Evolutionary conservation across 2,888 invertebrate species (phyloP), one percentile per base, ranked within the genome.

Genomic region (Erebia aethiops): DNA sequence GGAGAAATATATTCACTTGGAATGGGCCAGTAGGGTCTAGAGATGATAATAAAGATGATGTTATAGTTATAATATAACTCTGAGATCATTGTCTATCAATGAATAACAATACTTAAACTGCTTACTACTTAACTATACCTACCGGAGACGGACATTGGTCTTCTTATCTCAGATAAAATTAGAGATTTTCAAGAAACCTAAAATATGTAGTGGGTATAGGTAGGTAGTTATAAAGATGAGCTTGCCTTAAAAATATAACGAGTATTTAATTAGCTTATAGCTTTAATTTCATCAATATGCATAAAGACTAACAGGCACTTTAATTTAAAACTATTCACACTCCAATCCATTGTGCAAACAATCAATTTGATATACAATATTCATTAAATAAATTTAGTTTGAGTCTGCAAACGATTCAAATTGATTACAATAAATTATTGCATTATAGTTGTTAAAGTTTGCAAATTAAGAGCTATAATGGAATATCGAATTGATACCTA

Each of bases 301-400:
- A 26, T 56, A 13, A 21, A 1, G 56, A 4, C 56, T 10, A 2
- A 11, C 56, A 56, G 26, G 21, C 21, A 14, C 11, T 26, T 13
- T 26, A 21, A 18, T 56, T 11, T 13, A 56, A 56, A 56, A 56
- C 56, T 21, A 60, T 60, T n/a, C 43, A 60, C 16, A 16, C n/a
- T 10, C 41, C 16, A 60, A n/a, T 16, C 21, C 46, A 62, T 49
- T 49, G 46, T 62, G 3, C 46, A 62, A n/a, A 49, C 26, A 51
- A 49, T 62, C 49, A 49, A 46, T 16, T 46, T 26, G 3, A 51
- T 49, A 49, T 26, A 41, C 41, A 60, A 62, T 62, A 62, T 62
- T 62, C 14, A 49, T 49, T 21, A 62, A 62, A 62, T 62, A 49
- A 46, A 62, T 49, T 46, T 49, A 49, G 49, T 62, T 62, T 62